phyloP scores from a whole-genome alignment of 2,797 vertebrate genomes.

The Xenops minutus region DNA sequence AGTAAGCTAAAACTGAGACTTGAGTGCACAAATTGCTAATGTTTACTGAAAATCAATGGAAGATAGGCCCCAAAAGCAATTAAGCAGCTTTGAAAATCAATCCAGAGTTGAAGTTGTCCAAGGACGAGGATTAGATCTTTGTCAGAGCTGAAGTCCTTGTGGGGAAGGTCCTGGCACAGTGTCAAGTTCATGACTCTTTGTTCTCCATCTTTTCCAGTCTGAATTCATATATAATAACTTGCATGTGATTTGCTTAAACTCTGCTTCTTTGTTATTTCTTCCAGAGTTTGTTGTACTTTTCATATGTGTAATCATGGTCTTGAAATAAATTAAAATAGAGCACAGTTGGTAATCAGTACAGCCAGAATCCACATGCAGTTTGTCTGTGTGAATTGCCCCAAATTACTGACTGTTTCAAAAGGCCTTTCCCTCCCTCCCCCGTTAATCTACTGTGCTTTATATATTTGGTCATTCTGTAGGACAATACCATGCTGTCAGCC shows the following conservation, averaged over 20 bases:
- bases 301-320: rapidly evolving
- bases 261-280: not conserved
- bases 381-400: not conserved
- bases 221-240: not conserved
- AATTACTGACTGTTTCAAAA: not conserved
- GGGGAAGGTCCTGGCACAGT: not conserved
- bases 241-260: not conserved
- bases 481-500: not conserved
- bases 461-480: not conserved
- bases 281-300: not conserved
- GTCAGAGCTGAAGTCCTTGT: not conserved
- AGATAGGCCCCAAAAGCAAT: slow-evolving; percentile 24
- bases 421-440: rapidly evolving
- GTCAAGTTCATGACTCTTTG: not conserved
- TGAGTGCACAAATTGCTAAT: slow-evolving; percentile 21
- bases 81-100: slow-evolving; percentile 45
- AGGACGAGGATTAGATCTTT: slow-evolving; percentile 29
- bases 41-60: slow-evolving; percentile 5
- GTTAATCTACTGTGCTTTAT: not conserved
- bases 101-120: slow-evolving; percentile 13
- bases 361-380: not conserved
- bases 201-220: not conserved
- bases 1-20: not conserved
- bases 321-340: not conserved
- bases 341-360: not conserved